Base-by-base conservation (phyloP, 2,888 invertebrate genomes). In the Limnephilus lunatus region DNA sequence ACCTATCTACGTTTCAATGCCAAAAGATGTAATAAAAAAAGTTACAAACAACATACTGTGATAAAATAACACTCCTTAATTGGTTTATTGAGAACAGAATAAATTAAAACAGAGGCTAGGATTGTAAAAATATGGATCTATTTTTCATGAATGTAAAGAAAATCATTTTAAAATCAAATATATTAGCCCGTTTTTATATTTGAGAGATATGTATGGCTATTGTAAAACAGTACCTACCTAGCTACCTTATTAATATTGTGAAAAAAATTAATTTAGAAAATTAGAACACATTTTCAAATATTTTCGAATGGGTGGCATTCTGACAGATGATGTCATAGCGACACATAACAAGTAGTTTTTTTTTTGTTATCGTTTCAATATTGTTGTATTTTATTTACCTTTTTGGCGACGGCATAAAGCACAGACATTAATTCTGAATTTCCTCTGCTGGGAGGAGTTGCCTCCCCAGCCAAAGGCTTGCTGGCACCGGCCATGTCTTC, bases 321-420 rank as follows among this genome's bases (percentile, higher is more conserved):
- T 83, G 83, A 35, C 32, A 35, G 83, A 83, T 31, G 31, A 83
- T 31, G 48, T 25, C 68, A 68, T 68, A 68, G n/a, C 25, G 25
- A 68, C 25, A 68, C 68, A 53, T 53, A 68, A 68, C n/a, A 1
- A 25, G 68, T 4, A 48, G 14, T 48, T 48, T 68, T 48, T 48
- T 68, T 68, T 68, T 68, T 68, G 68, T 68, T 68, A 68, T 68
- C 9, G 68, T 68, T 68, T 68, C 25, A 68, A 68, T 68, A 53
- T 68, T 68, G 68, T 68, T n/a, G 9, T 68, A 68, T 30, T 81
- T 81, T 32, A 81, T 94, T 94, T 94, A 97, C 96, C 95, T 97
- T 97, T 95, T 97, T 97, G 53, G 96, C 96, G 93, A 97, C 96
- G 94, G 96, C 96, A 94, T 97, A 97, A 90, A 97, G 95, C 93